Evolutionary conservation across 1,140 invertebrate genomes (phyloP), one percentile per base, ranked within the genome.

Genomic region (Pogonus chalceus): DNA sequence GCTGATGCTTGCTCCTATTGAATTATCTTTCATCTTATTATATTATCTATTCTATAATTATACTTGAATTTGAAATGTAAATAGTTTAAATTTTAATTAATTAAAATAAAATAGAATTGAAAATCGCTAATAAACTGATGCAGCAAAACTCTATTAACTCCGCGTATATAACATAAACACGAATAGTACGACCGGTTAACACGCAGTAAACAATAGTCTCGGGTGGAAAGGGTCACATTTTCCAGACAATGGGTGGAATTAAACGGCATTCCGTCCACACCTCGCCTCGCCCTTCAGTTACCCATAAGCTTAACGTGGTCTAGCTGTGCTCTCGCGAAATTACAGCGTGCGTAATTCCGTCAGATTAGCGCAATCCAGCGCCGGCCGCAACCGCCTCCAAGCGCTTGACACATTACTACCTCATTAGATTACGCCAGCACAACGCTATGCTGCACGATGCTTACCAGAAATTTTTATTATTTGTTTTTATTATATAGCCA

Each of bases 361-460:
- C 63, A 66, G 65, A 67, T 67, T 67, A 67, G 64, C 63, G 59
- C 62, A 61, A 65, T 67, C 60, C 62, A 57, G 55, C 54, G 56
- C 47, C 10, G 47, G 20, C 20, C 47, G 10, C 47, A 23, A 10
- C 10, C 60, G 56, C 58, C 57, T 63, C 61, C 56, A 64, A 58
- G 52, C 60, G 58, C 60, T 60, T 66, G 64, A 66, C 65, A 67
- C 65, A 67, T 67, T 66, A 67, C 63, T 66, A 66, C 64, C 64
- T 66, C 65, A 65, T 66, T 67, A 67, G 58, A 65, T 63, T 61
- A 62, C 52, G 39, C 20, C n/a, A 22, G 21, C 49, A 23, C 49
- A 31, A 39, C 49, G 9, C 20, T 51, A n/a, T n/a, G n/a, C n/a
- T n/a, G n/a, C n/a, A n/a, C n/a, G n/a, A n/a, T n/a, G n/a, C n/a